Evolutionary conservation across 2,888 invertebrate species (phyloP).

Genomic region (Pandemis heparana): DNA sequence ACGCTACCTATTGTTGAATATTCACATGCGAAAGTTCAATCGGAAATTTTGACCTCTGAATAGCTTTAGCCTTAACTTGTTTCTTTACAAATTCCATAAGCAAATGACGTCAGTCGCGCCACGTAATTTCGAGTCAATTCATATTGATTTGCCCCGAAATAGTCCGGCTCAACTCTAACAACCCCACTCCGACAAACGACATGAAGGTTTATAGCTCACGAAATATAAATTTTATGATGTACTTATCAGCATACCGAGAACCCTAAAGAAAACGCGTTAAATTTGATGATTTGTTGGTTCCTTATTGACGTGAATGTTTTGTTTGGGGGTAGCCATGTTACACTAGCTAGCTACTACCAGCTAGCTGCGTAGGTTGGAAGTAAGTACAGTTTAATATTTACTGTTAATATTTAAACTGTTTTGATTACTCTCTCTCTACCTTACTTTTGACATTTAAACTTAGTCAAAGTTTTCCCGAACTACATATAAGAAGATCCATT

Average conservation of each 20-base stretch:
- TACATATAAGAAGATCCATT: too few species aligned
- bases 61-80: not conserved
- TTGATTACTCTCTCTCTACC: too few species aligned
- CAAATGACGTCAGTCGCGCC: constrained; percentile 10
- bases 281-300: not conserved
- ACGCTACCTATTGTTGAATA: not conserved
- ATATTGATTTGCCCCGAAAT: constrained; percentile 38
- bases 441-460: too few species aligned
- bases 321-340: not conserved
- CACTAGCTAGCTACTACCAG: too few species aligned
- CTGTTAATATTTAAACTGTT: too few species aligned
- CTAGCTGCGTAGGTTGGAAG: too few species aligned
- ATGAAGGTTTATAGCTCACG: constrained; percentile 14
- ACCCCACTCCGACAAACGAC: not conserved
- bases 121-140: constrained; percentile 16
- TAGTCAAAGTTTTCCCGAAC: too few species aligned
- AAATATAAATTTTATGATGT: constrained; percentile 20
- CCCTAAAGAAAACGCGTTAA: constrained; percentile 13
- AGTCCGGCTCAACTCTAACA: constrained; percentile 6
- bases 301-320: not conserved
- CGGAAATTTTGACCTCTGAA: constrained; percentile 10
- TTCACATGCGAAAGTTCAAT: constrained; percentile 12
- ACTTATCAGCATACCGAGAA: constrained; percentile 15
- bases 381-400: too few species aligned
- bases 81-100: constrained; percentile 4